Percentiles rank a stretch among this genome's conserved stretches.
These are phyloP conservation scores for Microtus richardsoni DNA, from an alignment of 2,113 vertebrate genomes.

Conservation along the genomic window DNA sequence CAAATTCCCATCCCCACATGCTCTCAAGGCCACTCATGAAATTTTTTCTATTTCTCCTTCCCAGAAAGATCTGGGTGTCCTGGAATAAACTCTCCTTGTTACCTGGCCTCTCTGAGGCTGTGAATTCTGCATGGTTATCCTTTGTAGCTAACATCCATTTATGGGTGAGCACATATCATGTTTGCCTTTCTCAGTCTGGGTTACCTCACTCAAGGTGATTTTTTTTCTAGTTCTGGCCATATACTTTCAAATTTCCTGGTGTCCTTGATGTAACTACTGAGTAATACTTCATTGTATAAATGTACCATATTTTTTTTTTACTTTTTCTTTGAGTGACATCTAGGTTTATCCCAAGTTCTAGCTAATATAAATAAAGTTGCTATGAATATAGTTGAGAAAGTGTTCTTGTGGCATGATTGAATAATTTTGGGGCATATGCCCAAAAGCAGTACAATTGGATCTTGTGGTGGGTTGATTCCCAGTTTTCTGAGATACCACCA, in stretches of 20 bases:
- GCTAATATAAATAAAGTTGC: background rate
- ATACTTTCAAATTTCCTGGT: background rate
- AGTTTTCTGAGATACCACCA: too few species aligned
- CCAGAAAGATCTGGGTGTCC: background rate
- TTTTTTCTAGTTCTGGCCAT: background rate
- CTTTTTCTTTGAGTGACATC: background rate
- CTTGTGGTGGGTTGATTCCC: too few species aligned
- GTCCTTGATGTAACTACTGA: background rate
- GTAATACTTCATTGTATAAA: background rate
- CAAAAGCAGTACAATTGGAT: too few species aligned
- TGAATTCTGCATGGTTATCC: background rate
- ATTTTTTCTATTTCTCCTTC: background rate
- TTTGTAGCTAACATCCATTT: background rate
- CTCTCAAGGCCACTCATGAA: background rate
- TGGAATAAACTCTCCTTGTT: background rate
- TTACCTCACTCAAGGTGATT: background rate
- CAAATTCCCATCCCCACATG: rapidly evolving
- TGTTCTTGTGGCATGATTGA: background rate
- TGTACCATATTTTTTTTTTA: background rate
- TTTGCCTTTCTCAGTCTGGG: background rate
- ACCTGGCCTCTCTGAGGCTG: background rate
- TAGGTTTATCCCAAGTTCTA: background rate
- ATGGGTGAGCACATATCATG: background rate
- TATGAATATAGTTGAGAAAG: background rate
- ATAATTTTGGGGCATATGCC: too few species aligned